These are phyloP conservation scores for Koerneria pararmatus DNA, from an alignment of 2,888 invertebrate species.

Conservation along the genomic window DNA sequence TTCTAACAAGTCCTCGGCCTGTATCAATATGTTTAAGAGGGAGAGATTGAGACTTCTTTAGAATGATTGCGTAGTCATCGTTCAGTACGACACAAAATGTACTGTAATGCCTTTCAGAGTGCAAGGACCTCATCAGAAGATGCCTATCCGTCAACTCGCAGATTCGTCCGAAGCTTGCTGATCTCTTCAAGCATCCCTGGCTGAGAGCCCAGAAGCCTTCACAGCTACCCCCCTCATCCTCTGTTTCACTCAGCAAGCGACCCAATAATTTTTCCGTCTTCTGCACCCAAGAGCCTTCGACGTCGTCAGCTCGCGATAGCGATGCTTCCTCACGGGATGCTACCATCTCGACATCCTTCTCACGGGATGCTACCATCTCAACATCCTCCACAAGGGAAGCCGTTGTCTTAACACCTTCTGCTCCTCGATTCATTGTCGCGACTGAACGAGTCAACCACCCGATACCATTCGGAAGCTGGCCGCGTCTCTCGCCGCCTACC, in stretches of 20 bases:
- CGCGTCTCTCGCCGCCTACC: background rate
- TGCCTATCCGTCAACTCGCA: constrained; percentile 18
- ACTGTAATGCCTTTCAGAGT: constrained; percentile 15
- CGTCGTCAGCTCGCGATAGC: constrained; percentile 15
- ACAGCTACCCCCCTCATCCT: too few species aligned
- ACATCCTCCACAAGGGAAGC: background rate
- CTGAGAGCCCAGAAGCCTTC: too few species aligned
- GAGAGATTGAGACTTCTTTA: too few species aligned
- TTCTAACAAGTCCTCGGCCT: background rate
- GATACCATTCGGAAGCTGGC: background rate
- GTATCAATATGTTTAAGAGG: constrained; percentile 1
- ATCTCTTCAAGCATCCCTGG: constrained; percentile 24
- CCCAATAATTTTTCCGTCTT: too few species aligned
- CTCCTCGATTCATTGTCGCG: too few species aligned
- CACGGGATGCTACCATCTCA: too few species aligned
- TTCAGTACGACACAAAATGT: too few species aligned
- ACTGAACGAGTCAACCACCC: constrained; percentile 16
- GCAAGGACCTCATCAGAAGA: constrained; percentile 26
- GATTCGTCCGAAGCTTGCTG: background rate
- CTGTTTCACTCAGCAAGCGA: too few species aligned
- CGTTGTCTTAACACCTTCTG: background rate
- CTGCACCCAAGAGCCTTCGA: background rate
- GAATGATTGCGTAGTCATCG: too few species aligned
- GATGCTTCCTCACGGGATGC: constrained; percentile 23
- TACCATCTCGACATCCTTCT: background rate